phyloP scores from a whole-genome alignment of 2,888 invertebrate species.

The Dynastes hyllus region DNA sequence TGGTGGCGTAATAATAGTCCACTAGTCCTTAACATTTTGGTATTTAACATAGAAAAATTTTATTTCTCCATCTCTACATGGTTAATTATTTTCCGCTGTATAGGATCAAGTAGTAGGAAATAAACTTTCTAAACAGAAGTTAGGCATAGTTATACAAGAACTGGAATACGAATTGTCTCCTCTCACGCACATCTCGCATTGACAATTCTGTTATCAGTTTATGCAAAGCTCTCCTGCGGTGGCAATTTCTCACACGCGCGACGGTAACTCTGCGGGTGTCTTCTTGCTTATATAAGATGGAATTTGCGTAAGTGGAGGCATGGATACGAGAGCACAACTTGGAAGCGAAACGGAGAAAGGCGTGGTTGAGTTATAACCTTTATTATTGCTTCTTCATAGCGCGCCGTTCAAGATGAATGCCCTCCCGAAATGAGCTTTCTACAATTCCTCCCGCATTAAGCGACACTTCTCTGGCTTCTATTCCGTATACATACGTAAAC shows the following conservation, averaged over 20 bases:
- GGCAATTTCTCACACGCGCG: slow-evolving; percentile 38
- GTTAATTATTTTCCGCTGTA: too few relatives aligned
- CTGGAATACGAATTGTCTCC: neutral
- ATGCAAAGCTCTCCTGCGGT: slow-evolving; percentile 23
- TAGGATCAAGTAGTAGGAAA: too few relatives aligned
- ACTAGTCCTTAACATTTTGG: too few relatives aligned
- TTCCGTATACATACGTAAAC: slow-evolving; percentile 11
- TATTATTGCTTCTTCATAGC: slow-evolving; percentile 69
- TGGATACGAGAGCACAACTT: neutral
- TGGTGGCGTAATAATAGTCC: too few relatives aligned
- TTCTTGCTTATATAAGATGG: slow-evolving; percentile 11
- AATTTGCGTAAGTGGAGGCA: neutral
- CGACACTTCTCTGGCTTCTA: slow-evolving; percentile 45
- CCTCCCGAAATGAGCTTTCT: slow-evolving; percentile 68
- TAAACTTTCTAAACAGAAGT: too few relatives aligned
- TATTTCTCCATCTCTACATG: too few relatives aligned
- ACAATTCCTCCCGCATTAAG: slow-evolving; percentile 53
- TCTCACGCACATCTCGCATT: neutral
- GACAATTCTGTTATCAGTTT: slow-evolving; percentile 25
- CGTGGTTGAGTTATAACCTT: slow-evolving; percentile 67
- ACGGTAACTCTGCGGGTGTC: slow-evolving; percentile 15
- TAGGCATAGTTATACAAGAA: too few relatives aligned
- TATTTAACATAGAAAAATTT: too few relatives aligned
- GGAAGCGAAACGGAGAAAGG: slow-evolving; percentile 21
- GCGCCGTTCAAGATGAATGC: slow-evolving; percentile 69